Percentiles rank a stretch among this genome's conserved stretches.
Conservation (phyloP, 2,888 invertebrate species). For the Mystacides longicornis region DNA sequence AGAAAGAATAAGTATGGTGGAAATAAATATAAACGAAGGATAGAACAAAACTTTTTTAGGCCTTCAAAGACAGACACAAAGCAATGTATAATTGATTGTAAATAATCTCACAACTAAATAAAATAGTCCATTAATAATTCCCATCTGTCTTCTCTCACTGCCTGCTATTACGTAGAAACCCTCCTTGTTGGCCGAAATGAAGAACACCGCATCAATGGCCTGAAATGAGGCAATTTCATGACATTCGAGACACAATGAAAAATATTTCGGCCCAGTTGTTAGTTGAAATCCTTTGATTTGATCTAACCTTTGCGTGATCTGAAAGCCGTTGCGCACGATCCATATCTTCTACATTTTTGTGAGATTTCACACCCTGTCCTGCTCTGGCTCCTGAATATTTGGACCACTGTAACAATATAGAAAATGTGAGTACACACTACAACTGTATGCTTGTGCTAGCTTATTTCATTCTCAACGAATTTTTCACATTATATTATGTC, state of each 20-base stretch:
- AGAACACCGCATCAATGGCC: constrained; percentile 75
- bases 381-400: constrained; percentile 33
- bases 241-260: background rate
- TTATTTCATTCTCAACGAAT: too few species aligned
- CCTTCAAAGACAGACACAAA: too few species aligned
- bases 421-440: background rate
- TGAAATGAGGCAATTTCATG: constrained; percentile 30
- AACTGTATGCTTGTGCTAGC: too few species aligned
- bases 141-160: constrained; percentile 57
- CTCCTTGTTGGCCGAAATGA: constrained; percentile 56
- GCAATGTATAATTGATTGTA: too few species aligned
- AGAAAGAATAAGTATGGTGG: too few species aligned
- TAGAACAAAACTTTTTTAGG: too few species aligned
- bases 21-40: too few species aligned
- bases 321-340: constrained; percentile 54
- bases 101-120: constrained; percentile 51
- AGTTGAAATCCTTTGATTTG: background rate
- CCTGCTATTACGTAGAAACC: constrained; percentile 62
- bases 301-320: constrained; percentile 49
- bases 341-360: constrained; percentile 42
- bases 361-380: constrained; percentile 43
- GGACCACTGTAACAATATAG: constrained; percentile 30
- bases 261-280: background rate
- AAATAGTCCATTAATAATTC: constrained; percentile 59
- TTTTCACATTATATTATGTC: too few species aligned